These are phyloP conservation scores for Pandion haliaetus DNA, from an alignment of 2,113 vertebrate genomes.

Conservation along the genomic window DNA sequence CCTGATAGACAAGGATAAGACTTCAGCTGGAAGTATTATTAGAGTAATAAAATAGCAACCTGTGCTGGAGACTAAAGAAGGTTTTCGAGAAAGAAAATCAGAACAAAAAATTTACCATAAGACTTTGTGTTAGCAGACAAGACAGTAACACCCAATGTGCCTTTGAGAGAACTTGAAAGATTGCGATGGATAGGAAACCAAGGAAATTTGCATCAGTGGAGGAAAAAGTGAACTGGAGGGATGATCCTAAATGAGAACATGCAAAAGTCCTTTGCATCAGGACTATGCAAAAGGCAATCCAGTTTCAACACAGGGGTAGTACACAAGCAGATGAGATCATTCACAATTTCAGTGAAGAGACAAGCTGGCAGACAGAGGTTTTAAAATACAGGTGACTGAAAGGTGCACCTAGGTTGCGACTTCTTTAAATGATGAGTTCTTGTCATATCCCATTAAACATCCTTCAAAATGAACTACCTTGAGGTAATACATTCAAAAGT, in stretches of 20 bases:
- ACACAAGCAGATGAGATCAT: neutral
- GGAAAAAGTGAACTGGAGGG: neutral
- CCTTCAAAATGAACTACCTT: neutral
- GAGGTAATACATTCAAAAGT: neutral
- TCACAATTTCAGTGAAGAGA: neutral
- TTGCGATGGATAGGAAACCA: neutral
- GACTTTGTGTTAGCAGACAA: neutral
- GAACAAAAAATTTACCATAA: neutral
- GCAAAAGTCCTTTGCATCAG: neutral
- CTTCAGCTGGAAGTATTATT: neutral
- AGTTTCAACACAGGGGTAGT: neutral
- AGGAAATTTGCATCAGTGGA: neutral
- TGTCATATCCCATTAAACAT: neutral
- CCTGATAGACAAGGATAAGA: neutral
- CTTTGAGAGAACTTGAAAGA: neutral
- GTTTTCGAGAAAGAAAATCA: neutral
- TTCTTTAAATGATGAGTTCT: neutral
- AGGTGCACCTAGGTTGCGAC: neutral
- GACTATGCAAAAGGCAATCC: neutral
- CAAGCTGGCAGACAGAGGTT: neutral
- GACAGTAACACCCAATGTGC: neutral
- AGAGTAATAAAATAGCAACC: neutral
- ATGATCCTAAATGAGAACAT: neutral
- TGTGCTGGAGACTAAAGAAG: neutral
- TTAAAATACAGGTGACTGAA: neutral